Evolutionary conservation across 2,797 vertebrate species (phyloP), one percentile per base, ranked within the genome.

Genomic region (Melanotaenia boesemani): DNA sequence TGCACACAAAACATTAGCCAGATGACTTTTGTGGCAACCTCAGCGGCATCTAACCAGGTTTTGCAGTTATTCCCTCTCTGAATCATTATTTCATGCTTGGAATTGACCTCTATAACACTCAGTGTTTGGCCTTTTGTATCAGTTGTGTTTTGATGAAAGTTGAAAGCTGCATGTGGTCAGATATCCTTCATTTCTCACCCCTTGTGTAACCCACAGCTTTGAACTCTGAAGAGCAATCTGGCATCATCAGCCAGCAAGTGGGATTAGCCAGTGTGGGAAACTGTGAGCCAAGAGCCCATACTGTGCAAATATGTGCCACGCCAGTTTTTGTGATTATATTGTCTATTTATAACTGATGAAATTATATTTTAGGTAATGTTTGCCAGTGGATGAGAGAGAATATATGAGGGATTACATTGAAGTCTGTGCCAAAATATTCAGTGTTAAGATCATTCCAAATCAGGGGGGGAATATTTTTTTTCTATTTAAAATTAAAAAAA

Each of bases 231-330:
- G 50, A 57, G 39, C 52, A 62, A 48, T 61, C 77, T 81, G 80
- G 80, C 86, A 75, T 75, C 80, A 7, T 34, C 68, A 12, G 41
- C 56, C 26, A 85, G 66, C 66, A 74, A 82, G 76, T 74, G 15
- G 81, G 81, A 86, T 88, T 84, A 86, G 52, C 77, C 69, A 7
- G 63, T 6, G 70, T 44, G 67, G 28, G 64, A 78, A 69, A 58
- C 57, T 0, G 18, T 2, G n/a, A 62, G 83, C 83, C 81, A 76
- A 60, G 28, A 74, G 36, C 52, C 34, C 59, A 70, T 64, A 79
- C 71, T 61, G 62, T 67, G 39, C 12, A 12, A 37, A 37, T 10
- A 37, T 50, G 63, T 2, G 37, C 24, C 6, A 64, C 24, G 79
- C 81, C 81, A 78, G 63, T 54, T 75, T 64, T 13, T 65, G 63